A percentile compares a stretch with the other conserved stretches of the same genome.
phyloP scores from a whole-genome alignment of 2,113 vertebrate genomes.

The Emydura subglobosa region DNA sequence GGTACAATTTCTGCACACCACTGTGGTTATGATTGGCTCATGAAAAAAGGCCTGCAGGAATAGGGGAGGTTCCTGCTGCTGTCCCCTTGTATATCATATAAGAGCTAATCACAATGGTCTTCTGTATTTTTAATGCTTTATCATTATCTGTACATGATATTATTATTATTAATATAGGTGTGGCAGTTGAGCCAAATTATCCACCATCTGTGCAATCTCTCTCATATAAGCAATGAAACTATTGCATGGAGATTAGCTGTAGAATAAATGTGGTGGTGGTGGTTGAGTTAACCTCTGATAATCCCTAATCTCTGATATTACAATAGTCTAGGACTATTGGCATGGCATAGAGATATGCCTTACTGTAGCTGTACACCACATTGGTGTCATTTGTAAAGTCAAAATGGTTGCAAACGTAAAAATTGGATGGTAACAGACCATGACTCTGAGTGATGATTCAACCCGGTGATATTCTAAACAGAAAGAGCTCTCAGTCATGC shows the following conservation, averaged over 20 bases:
- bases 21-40: not conserved
- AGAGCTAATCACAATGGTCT: not conserved
- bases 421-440: not conserved
- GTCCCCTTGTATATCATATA: not conserved
- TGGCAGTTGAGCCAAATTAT: not conserved
- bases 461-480: not conserved
- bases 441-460: not conserved
- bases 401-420: not conserved
- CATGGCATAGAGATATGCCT: not conserved
- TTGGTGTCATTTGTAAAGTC: not conserved
- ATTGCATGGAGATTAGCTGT: not conserved
- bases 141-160: not conserved
- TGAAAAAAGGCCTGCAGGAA: not conserved
- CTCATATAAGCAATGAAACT: not conserved
- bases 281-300: not conserved
- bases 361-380: not conserved
- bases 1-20: not conserved
- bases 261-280: not conserved
- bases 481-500: not conserved
- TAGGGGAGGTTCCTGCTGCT: not conserved
- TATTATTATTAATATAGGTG: not conserved
- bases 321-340: not conserved
- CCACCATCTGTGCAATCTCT: too few relatives aligned
- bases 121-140: not conserved
- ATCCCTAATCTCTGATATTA: not conserved